Evolutionary conservation across 2,113 vertebrate genomes (phyloP), one percentile per base, ranked within the genome.

Genomic region (Trachemys scripta): DNA sequence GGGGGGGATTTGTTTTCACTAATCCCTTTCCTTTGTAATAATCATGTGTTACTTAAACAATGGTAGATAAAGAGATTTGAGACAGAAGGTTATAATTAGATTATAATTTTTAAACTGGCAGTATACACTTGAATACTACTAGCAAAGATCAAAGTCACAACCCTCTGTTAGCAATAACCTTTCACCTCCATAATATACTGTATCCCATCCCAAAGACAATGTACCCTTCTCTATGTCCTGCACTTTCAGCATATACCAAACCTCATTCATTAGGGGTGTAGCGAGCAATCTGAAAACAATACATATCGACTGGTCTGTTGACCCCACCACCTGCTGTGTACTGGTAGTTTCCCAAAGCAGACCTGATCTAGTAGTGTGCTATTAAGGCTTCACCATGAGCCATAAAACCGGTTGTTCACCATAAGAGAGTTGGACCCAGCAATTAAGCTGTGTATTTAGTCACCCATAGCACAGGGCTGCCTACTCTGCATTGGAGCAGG

Each of bases 131-230:
- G 62, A 79, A 47, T 83, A 45, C 22, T 29, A 51, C 38, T 65
- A 78, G 35, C 69, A 78, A 47, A 50, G 20, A 84, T 47, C n/a
- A 17, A 72, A 92, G 45, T 78, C 45, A 47, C 16, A 25, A 27
- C 53, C n/a, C 51, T 76, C 47, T 47, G 65, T 79, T 90, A 90
- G 82, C 47, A 16, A 24, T 95, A 84, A 97, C 97, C 97, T 98
- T 98, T 98, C 82, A 72, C 97, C 97, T 51, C 97, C 91, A 95
- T 97, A 92, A 65, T 62, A 24, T 49, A 84, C 56, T 59, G 59
- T 20, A 59, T 50, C 42, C 35, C 42, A 22, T 75, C 87, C 59
- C 81, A 54, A 50, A 69, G 45, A 47, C 69, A 84, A 16, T 10
- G 8, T 69, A 8, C 35, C 7, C 27, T 62, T n/a, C 35, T 35